Percentiles rank a stretch among this genome's conserved stretches.
These are phyloP conservation scores for Cnemophilus loriae DNA, from an alignment of 2,113 vertebrate genomes.

Conservation along the genomic window DNA sequence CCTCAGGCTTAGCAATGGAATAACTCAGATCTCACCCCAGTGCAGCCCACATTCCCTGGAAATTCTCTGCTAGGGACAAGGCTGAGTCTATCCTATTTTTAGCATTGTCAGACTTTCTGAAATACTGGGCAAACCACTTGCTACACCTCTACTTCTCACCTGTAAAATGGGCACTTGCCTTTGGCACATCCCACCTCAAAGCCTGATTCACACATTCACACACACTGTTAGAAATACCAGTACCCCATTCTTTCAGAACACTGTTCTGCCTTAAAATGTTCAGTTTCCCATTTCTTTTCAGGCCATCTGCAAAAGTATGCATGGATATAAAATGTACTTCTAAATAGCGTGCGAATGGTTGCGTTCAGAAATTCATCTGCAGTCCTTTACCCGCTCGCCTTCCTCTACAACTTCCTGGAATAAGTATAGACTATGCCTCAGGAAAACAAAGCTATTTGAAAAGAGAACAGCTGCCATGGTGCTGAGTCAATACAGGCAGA, in stretches of 20 bases:
- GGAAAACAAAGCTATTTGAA: constrained; percentile 66
- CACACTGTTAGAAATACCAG: neutral
- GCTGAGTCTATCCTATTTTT: neutral
- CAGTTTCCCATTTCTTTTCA: neutral
- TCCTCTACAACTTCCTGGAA: constrained; percentile 44
- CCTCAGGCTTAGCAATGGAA: neutral
- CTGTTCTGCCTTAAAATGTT: neutral
- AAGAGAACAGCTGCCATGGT: constrained; percentile 61
- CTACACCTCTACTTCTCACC: neutral
- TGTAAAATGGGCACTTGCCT: neutral
- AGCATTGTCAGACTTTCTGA: neutral
- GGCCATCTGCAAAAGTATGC: neutral
- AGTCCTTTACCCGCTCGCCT: constrained; percentile 33
- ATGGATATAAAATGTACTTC: neutral
- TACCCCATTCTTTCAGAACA: neutral
- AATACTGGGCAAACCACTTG: neutral
- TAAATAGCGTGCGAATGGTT: neutral
- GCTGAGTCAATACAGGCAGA: constrained; percentile 64
- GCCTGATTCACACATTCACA: neutral
- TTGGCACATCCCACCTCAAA: neutral
- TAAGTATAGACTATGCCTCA: constrained; percentile 49
- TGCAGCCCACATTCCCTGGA: neutral
- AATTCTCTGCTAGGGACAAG: neutral
- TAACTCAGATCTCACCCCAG: neutral
- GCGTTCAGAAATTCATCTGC: constrained; percentile 38